A percentile compares a stretch with the other conserved stretches of the same genome.
phyloP scores from a whole-genome alignment of 1,140 invertebrate species.

The Ectropis grisescens region DNA sequence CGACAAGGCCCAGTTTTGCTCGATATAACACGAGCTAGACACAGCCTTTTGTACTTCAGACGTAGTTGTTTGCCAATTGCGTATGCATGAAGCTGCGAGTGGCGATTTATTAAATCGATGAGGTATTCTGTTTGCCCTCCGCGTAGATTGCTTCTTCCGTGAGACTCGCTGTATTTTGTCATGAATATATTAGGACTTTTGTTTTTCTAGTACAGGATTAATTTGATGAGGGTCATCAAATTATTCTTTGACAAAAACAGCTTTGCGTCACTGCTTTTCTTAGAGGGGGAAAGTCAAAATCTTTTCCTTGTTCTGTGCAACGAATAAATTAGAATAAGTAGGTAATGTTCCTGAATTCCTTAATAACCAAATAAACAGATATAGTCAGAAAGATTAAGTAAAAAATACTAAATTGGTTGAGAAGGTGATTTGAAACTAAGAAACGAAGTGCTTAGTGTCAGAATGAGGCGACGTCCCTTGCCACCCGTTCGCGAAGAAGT shows the following conservation, averaged over 20 bases:
- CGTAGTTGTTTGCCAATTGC: slow-evolving; percentile 16
- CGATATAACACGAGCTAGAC: slow-evolving; percentile 2
- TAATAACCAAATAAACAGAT: too few relatives aligned
- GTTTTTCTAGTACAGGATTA: slow-evolving; percentile 1
- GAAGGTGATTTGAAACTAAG: slow-evolving; percentile 3
- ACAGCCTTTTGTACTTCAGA: slow-evolving; percentile 13
- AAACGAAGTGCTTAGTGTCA: too few relatives aligned
- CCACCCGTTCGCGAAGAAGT: slow-evolving; percentile 56
- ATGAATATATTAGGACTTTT: background rate
- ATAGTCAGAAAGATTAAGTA: too few relatives aligned
- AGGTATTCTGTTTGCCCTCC: slow-evolving; percentile 3
- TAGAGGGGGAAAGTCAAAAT: too few relatives aligned
- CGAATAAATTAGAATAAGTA: too few relatives aligned
- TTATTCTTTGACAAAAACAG: background rate
- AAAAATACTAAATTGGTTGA: too few relatives aligned
- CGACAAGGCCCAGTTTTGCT: slow-evolving; percentile 19
- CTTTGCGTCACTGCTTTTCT: too few relatives aligned
- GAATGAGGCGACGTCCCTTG: slow-evolving; percentile 53
- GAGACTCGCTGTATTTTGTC: background rate
- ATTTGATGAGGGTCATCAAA: slow-evolving; percentile 3
- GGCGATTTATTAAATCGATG: slow-evolving; percentile 20
- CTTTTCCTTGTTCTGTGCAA: too few relatives aligned
- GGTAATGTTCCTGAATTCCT: too few relatives aligned
- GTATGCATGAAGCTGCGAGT: slow-evolving; percentile 25
- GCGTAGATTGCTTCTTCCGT: background rate